Percentiles rank a stretch among this genome's conserved stretches.
Evolutionary conservation across 2,888 invertebrate genomes (phyloP).

Genomic region (Crepidodera aurea): DNA sequence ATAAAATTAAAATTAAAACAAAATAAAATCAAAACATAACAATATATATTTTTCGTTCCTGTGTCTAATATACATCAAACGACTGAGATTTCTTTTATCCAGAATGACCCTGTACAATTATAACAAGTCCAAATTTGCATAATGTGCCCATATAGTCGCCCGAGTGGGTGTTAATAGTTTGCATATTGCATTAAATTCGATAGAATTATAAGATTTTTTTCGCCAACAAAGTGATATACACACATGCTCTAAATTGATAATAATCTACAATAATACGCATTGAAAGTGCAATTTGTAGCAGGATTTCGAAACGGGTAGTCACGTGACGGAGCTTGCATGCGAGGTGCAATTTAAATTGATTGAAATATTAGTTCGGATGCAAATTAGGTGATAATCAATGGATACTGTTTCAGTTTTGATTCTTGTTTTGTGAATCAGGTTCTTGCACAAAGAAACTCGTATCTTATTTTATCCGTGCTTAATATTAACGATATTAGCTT

Average conservation of each 20-base stretch:
- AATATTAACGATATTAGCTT: too few relatives aligned
- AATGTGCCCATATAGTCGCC: not conserved
- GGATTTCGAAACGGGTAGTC: not conserved
- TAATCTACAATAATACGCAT: not conserved
- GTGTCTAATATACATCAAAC: too few relatives aligned
- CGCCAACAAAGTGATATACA: slow-evolving; percentile 2
- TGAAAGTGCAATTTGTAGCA: not conserved
- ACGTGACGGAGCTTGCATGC: not conserved
- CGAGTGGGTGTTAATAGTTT: slow-evolving; percentile 1
- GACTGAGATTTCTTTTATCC: too few relatives aligned
- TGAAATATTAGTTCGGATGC: not conserved
- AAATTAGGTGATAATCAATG: not conserved
- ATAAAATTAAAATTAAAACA: too few relatives aligned
- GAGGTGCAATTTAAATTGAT: not conserved
- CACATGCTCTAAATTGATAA: slow-evolving; percentile 6
- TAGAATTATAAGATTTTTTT: slow-evolving; percentile 2
- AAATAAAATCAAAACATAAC: too few relatives aligned
- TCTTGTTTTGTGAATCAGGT: not conserved
- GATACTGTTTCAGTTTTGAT: not conserved
- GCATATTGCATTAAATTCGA: slow-evolving; percentile 5
- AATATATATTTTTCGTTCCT: too few relatives aligned
- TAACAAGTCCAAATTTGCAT: not conserved
- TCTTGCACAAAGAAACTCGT: not conserved
- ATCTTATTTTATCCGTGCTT: not conserved
- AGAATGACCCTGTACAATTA: not conserved